phyloP scores from a whole-genome alignment of 2,888 invertebrate species.

The Timema cristinae region DNA sequence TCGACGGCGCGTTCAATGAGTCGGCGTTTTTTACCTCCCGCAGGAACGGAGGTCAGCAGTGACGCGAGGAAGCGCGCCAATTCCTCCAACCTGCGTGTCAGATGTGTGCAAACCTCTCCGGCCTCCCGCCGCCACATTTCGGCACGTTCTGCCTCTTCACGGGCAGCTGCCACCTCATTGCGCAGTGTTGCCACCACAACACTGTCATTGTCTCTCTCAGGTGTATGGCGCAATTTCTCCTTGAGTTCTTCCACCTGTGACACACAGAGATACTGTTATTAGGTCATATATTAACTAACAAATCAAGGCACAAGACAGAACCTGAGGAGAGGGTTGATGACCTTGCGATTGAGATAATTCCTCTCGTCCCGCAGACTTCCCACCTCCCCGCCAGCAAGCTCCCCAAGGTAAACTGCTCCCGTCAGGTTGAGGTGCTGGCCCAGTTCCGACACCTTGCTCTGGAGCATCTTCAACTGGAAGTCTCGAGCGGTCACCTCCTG shows the following conservation, averaged over 20 bases:
- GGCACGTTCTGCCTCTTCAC: constrained; percentile 42
- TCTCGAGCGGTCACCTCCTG: constrained; percentile 29
- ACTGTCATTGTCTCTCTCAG: constrained; percentile 25
- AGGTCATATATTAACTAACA: too few relatives aligned
- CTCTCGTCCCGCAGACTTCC: constrained; percentile 36
- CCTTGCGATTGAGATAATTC: constrained; percentile 35
- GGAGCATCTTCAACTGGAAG: constrained; percentile 38
- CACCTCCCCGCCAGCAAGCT: background rate
- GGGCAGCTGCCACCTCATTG: constrained; percentile 36
- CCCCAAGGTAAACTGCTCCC: constrained; percentile 8
- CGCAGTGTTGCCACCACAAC: constrained; percentile 37
- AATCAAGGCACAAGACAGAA: too few relatives aligned
- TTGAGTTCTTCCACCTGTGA: constrained; percentile 22
- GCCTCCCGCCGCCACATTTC: constrained; percentile 45
- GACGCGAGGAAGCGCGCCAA: constrained; percentile 62
- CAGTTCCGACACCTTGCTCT: constrained; percentile 40
- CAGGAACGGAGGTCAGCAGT: constrained; percentile 46
- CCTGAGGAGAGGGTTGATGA: too few relatives aligned
- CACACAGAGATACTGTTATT: too few relatives aligned
- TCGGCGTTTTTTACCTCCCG: constrained; percentile 15
- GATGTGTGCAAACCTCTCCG: constrained; percentile 47
- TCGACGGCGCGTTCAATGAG: constrained; percentile 25
- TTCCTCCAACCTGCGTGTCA: constrained; percentile 60
- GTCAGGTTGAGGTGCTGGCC: constrained; percentile 29
- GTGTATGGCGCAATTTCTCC: constrained; percentile 26